These are phyloP conservation scores for Eustalomyia histrio DNA, from an alignment of 2,888 invertebrate species.

Conservation along the genomic window DNA sequence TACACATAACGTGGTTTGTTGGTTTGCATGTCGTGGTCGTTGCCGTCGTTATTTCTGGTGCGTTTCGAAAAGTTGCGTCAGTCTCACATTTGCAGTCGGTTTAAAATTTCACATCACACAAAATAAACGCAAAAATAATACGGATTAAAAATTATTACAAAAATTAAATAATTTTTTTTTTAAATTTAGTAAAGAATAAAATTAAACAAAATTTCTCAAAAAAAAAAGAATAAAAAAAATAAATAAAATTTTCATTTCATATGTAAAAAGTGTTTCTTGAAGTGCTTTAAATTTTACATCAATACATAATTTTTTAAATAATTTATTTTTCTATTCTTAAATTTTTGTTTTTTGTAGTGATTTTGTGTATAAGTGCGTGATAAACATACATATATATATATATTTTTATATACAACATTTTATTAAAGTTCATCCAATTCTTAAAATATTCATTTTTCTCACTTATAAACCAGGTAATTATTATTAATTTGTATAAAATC, in stretches of 20 bases:
- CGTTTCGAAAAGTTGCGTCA: conserved; percentile 63
- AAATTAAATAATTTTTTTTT: conserved; percentile 4
- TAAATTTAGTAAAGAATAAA: conserved; percentile 8
- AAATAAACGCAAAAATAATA: conserved; percentile 14
- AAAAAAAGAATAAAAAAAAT: conserved; percentile 1
- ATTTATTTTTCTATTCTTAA: neutral
- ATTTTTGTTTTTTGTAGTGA: neutral
- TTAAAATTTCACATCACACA: conserved; percentile 44
- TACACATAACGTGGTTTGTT: conserved; percentile 57
- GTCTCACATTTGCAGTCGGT: conserved; percentile 55
- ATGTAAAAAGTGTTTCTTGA: neutral
- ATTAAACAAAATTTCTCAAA: too few species aligned
- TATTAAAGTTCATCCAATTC: neutral
- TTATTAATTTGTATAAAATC: neutral
- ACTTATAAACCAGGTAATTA: conserved; percentile 36
- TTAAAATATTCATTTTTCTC: neutral
- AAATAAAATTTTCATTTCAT: neutral
- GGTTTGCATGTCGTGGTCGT: conserved; percentile 29
- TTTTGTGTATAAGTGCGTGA: neutral
- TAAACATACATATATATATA: neutral
- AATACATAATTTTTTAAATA: neutral
- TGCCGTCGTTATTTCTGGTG: conserved; percentile 60
- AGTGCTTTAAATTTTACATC: neutral
- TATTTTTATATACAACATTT: neutral
- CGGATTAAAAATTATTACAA: conserved; percentile 21